Evolutionary conservation across 2,797 vertebrate species (phyloP).

Genomic region (Gobionotothen gibberifrons): DNA sequence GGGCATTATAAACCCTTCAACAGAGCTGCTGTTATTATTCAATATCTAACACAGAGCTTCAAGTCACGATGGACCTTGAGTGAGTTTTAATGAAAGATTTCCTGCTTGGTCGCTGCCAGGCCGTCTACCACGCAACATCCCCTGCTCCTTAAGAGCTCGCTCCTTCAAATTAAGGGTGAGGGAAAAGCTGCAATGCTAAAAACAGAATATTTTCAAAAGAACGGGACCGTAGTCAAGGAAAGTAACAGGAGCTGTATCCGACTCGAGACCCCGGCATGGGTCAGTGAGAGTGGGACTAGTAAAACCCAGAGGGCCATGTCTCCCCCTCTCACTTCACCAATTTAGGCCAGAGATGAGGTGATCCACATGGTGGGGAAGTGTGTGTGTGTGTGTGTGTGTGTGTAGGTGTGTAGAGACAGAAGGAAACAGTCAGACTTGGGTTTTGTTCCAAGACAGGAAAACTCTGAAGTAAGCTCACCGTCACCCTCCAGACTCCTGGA

Average conservation of each 20-base stretch:
- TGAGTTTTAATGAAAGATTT: constrained; percentile 81
- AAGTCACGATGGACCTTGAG: constrained; percentile 64
- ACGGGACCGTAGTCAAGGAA: constrained; percentile 40
- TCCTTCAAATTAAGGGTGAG: constrained; percentile 63
- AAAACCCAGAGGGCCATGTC: constrained; percentile 74
- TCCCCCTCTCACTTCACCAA: constrained; percentile 60
- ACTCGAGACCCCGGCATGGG: constrained; percentile 64
- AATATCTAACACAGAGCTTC: constrained; percentile 59
- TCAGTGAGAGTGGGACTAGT: constrained; percentile 71
- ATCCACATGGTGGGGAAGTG: constrained; percentile 58
- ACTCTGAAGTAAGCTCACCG: constrained; percentile 60
- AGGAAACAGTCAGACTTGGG: constrained; percentile 64
- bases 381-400: constrained; percentile 29
- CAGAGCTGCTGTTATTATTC: constrained; percentile 57
- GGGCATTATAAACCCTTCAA: constrained; percentile 48
- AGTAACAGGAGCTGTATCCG: constrained; percentile 70
- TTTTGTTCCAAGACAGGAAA: constrained; percentile 70
- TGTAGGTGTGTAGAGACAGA: constrained; percentile 40
- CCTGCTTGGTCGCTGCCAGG: constrained; percentile 66
- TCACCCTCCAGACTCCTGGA: constrained; percentile 63
- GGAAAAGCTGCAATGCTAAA: constrained; percentile 66
- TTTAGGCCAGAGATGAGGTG: constrained; percentile 69
- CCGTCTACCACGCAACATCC: constrained; percentile 61
- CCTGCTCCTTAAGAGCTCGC: constrained; percentile 42
- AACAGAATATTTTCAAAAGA: constrained; percentile 62